These are phyloP conservation scores for Centrocercus urophasianus DNA, from an alignment of 2,113 vertebrate species.

Conservation along the genomic window DNA sequence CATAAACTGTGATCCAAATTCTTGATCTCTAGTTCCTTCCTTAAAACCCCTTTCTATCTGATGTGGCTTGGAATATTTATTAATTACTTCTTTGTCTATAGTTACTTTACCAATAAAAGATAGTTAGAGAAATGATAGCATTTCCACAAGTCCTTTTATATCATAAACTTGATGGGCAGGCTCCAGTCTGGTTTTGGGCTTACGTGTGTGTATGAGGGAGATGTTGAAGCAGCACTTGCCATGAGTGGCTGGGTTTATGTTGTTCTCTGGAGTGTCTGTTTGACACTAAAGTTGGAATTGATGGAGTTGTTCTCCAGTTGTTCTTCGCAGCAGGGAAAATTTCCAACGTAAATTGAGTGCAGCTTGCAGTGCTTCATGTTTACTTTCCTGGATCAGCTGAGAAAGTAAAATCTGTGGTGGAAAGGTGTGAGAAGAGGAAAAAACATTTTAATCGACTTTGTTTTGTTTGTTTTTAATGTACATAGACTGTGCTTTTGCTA, in stretches of 20 bases:
- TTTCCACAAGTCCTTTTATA: background rate
- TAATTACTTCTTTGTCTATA: conserved; percentile 2
- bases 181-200: background rate
- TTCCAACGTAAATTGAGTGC: background rate
- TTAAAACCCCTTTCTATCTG: background rate
- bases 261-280: background rate
- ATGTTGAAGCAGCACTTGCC: background rate
- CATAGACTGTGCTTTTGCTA: background rate
- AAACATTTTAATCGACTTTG: background rate
- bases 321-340: background rate
- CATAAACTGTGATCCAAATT: background rate
- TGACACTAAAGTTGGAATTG: conserved; percentile 1
- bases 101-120: background rate
- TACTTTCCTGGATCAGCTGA: background rate
- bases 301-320: background rate
- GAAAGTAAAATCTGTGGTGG: background rate
- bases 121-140: background rate
- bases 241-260: background rate
- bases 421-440: background rate
- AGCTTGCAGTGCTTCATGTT: background rate
- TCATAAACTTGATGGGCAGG: background rate
- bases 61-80: background rate
- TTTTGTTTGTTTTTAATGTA: background rate
- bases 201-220: background rate
- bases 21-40: background rate